Evolutionary conservation across 2,888 invertebrate genomes (phyloP).

Genomic region (Campopleginae sp.): DNA sequence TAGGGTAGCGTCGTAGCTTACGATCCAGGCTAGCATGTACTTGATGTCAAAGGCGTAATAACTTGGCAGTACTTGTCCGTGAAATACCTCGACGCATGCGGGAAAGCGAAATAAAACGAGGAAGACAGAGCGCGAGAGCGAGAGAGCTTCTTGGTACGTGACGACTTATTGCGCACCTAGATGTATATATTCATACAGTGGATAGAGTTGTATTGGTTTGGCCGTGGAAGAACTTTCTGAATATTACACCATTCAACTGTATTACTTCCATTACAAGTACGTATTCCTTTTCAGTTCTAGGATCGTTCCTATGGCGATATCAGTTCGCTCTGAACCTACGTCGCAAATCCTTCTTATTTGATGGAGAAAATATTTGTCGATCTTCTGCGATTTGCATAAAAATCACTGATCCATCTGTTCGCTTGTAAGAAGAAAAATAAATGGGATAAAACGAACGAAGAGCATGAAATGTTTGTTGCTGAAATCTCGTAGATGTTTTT

Average conservation of each 20-base stretch:
- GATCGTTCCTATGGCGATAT: slow-evolving; percentile 37
- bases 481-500: not conserved
- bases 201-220: slow-evolving; percentile 51
- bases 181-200: slow-evolving; percentile 38
- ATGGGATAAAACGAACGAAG: not conserved
- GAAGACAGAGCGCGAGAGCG: slow-evolving; percentile 24
- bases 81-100: slow-evolving; percentile 57
- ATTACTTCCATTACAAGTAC: slow-evolving; percentile 31
- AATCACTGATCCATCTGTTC: slow-evolving; percentile 54
- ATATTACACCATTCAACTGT: slow-evolving; percentile 54
- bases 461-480: not conserved
- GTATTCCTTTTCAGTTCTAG: slow-evolving; percentile 19
- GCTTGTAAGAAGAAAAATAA: not conserved
- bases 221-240: slow-evolving; percentile 54
- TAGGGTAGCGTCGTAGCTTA: slow-evolving; percentile 48
- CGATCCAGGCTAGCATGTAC: slow-evolving; percentile 70
- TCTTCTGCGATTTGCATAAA: slow-evolving; percentile 29
- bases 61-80: slow-evolving; percentile 74
- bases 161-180: slow-evolving; percentile 71
- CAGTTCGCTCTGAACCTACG: not conserved
- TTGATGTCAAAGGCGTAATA: slow-evolving; percentile 78
- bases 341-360: not conserved
- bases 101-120: slow-evolving; percentile 4
- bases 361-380: slow-evolving; percentile 16
- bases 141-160: slow-evolving; percentile 59